Percentiles rank a stretch among this genome's conserved stretches.
Evolutionary conservation across 1,140 invertebrate genomes (phyloP).

Genomic region (Neotoxoptera formosana): DNA sequence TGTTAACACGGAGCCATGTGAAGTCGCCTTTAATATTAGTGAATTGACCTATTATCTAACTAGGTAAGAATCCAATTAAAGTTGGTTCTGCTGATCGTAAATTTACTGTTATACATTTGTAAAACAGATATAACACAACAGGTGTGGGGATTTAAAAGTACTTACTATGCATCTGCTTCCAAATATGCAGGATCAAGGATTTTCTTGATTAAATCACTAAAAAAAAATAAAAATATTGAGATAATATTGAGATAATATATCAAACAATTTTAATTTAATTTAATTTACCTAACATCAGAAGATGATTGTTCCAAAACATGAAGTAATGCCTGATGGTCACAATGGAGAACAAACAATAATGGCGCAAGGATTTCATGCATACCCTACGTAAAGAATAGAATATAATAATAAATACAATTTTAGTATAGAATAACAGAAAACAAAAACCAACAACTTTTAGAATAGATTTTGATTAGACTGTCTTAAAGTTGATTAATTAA

Average conservation of each 20-base stretch:
- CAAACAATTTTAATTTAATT: background rate
- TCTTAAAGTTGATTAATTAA: no score
- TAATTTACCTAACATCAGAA: conserved; percentile 55
- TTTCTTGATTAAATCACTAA: conserved; percentile 33
- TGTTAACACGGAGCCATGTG: no score
- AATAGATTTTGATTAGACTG: no score
- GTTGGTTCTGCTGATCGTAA: background rate
- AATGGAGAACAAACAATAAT: conserved; percentile 76
- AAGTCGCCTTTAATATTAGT: no score
- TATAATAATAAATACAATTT: background rate
- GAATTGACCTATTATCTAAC: no score
- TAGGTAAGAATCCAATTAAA: no score
- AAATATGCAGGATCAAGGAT: conserved; percentile 31
- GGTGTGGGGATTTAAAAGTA: background rate
- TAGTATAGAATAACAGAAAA: background rate
- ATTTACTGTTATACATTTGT: background rate
- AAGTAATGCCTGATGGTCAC: conserved; percentile 74
- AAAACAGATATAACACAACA: background rate
- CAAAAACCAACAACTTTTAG: no score
- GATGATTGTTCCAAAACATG: conserved; percentile 64
- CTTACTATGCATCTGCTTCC: conserved; percentile 50
- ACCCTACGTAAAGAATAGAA: conserved; percentile 66
- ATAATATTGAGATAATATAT: background rate
- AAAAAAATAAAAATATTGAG: background rate
- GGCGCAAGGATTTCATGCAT: conserved; percentile 86